Evolutionary conservation across 2,113 vertebrate genomes (phyloP), one percentile per base, ranked within the genome.

Genomic region (Lanius collurio): DNA sequence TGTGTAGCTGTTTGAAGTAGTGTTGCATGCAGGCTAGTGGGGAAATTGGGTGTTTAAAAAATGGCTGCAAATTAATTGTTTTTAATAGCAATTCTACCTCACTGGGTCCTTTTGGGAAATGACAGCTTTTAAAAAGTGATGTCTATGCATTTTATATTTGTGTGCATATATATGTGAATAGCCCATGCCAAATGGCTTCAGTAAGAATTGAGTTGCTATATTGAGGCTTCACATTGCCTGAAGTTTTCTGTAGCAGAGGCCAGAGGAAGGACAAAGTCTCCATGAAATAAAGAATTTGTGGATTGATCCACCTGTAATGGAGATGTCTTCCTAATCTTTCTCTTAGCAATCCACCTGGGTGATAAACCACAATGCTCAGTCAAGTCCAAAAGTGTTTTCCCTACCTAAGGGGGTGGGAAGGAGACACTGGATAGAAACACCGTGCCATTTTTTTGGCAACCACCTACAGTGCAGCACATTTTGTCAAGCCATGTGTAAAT

Each of bases 1-100:
- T 85, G 68, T 96, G 93, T 95, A 86, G 83, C 68, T 93, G 83
- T 96, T 96, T 94, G 92, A 95, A 97, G 90, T 92, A 63, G 79
- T 87, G 90, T 75, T 94, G 71, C 71, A n/a, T 28, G n/a, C 59
- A 80, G 47, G 56, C 67, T 95, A 56, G 79, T 63, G 55, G 68
- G 60, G 44, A 92, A 92, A 90, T 93, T 44, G 88, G 52, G 76
- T 93, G 80, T 94, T 91, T 82, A 68, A 94, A 95, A 93, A 87
- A 87, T 68, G 57, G 26, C 77, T 91, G 83, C 68, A 92, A 70
- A 85, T 93, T 87, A 84, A 31, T 89, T 49, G 39, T 28, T 95
- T 80, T 81, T 35, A 84, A 62, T 68, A 91, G 15, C 24, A 31
- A 17, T 69, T 76, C 79, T 79, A 88, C 76, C 71, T 64, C 86